phyloP scores from a whole-genome alignment of 2,797 vertebrate species.

The Onychomys leucogaster region DNA sequence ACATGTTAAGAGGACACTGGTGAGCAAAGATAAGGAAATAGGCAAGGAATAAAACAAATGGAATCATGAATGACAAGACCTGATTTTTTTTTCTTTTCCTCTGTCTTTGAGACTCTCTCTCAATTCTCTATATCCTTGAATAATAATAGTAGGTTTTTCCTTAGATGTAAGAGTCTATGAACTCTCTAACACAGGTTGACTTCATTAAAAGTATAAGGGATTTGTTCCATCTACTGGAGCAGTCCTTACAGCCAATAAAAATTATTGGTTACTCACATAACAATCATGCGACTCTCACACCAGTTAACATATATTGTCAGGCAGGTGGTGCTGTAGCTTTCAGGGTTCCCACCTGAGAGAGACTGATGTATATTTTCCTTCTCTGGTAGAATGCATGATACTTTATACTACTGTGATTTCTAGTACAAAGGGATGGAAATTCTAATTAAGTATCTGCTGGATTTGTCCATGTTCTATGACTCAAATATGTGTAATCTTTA shows the following conservation, averaged over 20 bases:
- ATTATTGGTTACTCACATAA: not conserved
- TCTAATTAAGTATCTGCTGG: not conserved
- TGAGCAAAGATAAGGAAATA: not conserved
- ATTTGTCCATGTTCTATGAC: not conserved
- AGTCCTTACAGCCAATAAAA: not conserved
- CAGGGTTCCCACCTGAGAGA: no score
- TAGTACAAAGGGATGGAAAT: not conserved
- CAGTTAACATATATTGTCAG: no score
- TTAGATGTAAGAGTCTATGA: no score
- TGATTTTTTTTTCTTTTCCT: not conserved
- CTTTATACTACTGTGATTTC: not conserved
- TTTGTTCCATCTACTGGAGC: not conserved
- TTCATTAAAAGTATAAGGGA: not conserved
- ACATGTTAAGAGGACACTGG: not conserved
- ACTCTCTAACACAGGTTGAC: not conserved
- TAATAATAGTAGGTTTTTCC: not conserved
- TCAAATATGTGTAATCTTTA: not conserved
- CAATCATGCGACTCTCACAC: no score
- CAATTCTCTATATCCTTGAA: not conserved
- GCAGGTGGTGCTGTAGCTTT: not conserved
- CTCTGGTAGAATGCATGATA: not conserved
- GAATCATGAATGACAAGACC: not conserved
- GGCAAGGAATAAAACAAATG: accelerated
- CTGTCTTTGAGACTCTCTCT: not conserved
- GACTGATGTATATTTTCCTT: not conserved